Conservation (phyloP, 2,888 invertebrate genomes). For the Caenorhabditis sp. region DNA sequence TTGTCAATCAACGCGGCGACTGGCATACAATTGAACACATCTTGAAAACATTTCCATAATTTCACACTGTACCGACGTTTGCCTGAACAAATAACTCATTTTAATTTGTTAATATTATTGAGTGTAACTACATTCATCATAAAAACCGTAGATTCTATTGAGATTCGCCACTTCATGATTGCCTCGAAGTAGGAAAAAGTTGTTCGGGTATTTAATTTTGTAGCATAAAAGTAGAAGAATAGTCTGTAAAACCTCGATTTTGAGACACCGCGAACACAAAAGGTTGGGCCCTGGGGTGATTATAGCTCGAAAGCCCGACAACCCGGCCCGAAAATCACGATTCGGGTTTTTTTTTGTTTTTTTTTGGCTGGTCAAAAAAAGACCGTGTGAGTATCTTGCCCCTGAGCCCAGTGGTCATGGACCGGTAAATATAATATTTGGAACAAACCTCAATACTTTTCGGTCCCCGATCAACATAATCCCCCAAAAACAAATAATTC, state of each 20-base stretch:
- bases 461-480: conserved; percentile 61
- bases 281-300: too few relatives aligned
- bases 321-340: too few relatives aligned
- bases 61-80: conserved; percentile 63
- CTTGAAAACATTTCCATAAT: conserved; percentile 69
- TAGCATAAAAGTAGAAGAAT: conserved; percentile 68
- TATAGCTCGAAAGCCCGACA: too few relatives aligned
- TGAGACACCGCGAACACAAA: too few relatives aligned
- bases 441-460: conserved; percentile 57
- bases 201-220: conserved; percentile 69
- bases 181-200: conserved; percentile 68
- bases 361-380: too few relatives aligned
- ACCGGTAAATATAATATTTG: too few relatives aligned
- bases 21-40: conserved; percentile 69
- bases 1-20: conserved; percentile 68
- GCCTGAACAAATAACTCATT: conserved; percentile 40
- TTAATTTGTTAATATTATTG: not conserved
- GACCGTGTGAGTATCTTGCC: too few relatives aligned
- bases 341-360: too few relatives aligned
- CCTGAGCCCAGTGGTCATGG: too few relatives aligned
- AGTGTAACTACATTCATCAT: conserved; percentile 65
- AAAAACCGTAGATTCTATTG: conserved; percentile 69
- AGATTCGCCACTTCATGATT: conserved; percentile 69
- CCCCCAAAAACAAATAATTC: conserved; percentile 60
- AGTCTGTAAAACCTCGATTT: too few relatives aligned